Evolutionary conservation across 2,797 vertebrate species (phyloP).

Genomic region (Clarias pachynema): DNA sequence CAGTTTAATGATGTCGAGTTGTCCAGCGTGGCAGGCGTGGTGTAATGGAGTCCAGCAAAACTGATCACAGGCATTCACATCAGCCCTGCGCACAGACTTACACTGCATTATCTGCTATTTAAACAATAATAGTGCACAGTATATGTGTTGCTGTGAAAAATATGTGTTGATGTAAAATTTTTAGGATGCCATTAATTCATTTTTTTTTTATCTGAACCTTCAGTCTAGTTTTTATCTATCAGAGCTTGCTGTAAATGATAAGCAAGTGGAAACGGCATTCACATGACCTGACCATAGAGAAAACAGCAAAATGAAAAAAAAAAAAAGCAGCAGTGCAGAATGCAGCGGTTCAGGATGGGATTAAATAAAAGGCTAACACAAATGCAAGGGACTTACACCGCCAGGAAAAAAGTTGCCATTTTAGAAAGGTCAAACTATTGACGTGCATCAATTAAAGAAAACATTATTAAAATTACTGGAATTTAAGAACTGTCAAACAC

Average conservation of each 20-base stretch:
- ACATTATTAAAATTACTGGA: too few species aligned
- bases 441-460: too few species aligned
- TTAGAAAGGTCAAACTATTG: too few species aligned
- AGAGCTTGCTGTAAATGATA: neutral
- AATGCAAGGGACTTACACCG: neutral
- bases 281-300: neutral
- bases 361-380: neutral
- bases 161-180: neutral
- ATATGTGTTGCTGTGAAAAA: neutral
- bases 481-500: too few species aligned
- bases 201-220: neutral
- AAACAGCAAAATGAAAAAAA: neutral
- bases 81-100: constrained; percentile 29
- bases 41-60: constrained; percentile 94
- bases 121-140: neutral
- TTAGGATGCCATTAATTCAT: neutral
- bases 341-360: neutral
- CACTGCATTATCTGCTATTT: neutral
- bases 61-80: constrained; percentile 75
- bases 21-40: constrained; percentile 86
- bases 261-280: neutral
- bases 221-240: neutral
- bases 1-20: constrained; percentile 80
- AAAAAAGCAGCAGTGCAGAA: neutral
- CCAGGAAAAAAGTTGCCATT: too few species aligned